Evolutionary conservation across 2,113 vertebrate species (phyloP).

Genomic region (Pachyramphus minor): DNA sequence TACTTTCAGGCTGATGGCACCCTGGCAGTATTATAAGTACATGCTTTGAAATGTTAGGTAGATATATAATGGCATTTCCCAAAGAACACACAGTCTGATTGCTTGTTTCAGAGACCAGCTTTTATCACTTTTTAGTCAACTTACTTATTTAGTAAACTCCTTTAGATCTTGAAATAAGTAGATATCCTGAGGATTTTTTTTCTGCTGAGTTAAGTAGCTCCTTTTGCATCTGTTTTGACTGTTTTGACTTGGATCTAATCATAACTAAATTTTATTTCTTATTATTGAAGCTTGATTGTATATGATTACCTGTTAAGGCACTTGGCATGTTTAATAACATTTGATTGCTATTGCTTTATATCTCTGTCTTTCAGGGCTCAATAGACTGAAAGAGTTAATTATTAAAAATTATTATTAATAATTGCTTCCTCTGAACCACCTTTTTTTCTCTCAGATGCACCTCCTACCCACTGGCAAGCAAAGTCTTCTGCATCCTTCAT

Average conservation of each 20-base stretch:
- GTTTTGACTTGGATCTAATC: constrained; percentile 24
- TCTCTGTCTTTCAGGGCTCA: not conserved
- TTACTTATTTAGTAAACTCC: not conserved
- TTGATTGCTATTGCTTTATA: constrained; percentile 20
- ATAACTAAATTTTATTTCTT: constrained; percentile 28
- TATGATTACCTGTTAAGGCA: constrained; percentile 22
- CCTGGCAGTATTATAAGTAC: not conserved
- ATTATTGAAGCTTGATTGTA: constrained; percentile 26
- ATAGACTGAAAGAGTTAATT: constrained; percentile 17
- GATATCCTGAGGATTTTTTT: not conserved
- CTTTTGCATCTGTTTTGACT: not conserved
- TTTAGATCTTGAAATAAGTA: not conserved
- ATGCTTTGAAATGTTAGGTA: not conserved
- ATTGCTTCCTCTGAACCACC: not conserved
- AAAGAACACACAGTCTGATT: not conserved
- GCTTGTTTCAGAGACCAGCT: not conserved
- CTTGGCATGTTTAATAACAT: constrained; percentile 39
- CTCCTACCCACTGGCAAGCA: not conserved
- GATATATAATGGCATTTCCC: not conserved
- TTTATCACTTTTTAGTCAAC: constrained; percentile 4
- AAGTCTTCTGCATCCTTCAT: not conserved
- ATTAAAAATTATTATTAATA: not conserved
- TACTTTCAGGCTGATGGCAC: not conserved
- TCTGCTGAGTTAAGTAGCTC: not conserved
- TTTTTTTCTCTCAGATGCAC: not conserved